A percentile compares a stretch with the other conserved stretches of the same genome.
Conservation (phyloP, 2,888 invertebrate genomes). For the Byasa hedistus region DNA sequence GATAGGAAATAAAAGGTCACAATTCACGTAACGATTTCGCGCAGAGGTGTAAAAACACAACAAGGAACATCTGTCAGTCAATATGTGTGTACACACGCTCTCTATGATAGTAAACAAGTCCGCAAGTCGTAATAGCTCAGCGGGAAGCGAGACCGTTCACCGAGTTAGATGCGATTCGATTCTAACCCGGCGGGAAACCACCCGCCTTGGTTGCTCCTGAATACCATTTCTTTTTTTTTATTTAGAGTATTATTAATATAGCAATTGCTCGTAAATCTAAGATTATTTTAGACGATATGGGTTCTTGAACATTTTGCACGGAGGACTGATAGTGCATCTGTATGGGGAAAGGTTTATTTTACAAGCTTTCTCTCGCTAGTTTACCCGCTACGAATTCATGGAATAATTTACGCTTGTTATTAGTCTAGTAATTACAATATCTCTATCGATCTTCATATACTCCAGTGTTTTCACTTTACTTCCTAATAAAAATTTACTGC, state of each 20-base stretch:
- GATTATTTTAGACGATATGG: background rate
- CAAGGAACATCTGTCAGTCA: slow-evolving; percentile 28
- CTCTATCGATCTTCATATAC: too few species aligned
- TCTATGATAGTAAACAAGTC: slow-evolving; percentile 15
- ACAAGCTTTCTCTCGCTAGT: too few species aligned
- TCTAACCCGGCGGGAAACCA: slow-evolving; percentile 10
- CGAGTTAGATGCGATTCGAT: slow-evolving; percentile 9
- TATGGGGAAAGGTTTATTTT: too few species aligned
- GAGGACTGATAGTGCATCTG: background rate
- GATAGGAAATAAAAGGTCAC: slow-evolving; percentile 54
- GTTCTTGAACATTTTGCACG: background rate
- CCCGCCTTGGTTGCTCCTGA: slow-evolving; percentile 6
- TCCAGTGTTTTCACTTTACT: too few species aligned
- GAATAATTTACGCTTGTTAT: too few species aligned
- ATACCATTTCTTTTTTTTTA: background rate
- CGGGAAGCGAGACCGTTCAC: slow-evolving; percentile 14
- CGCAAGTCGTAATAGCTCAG: slow-evolving; percentile 17
- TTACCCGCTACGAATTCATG: too few species aligned
- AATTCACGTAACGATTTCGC: slow-evolving; percentile 59
- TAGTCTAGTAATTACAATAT: too few species aligned
- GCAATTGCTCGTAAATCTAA: background rate
- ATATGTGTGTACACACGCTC: slow-evolving; percentile 8
- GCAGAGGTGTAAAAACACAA: slow-evolving; percentile 33
- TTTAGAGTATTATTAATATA: background rate
- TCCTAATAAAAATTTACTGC: too few species aligned